Base-by-base conservation (phyloP, 2,113 vertebrate species). In the Dromiciops gliroides region DNA sequence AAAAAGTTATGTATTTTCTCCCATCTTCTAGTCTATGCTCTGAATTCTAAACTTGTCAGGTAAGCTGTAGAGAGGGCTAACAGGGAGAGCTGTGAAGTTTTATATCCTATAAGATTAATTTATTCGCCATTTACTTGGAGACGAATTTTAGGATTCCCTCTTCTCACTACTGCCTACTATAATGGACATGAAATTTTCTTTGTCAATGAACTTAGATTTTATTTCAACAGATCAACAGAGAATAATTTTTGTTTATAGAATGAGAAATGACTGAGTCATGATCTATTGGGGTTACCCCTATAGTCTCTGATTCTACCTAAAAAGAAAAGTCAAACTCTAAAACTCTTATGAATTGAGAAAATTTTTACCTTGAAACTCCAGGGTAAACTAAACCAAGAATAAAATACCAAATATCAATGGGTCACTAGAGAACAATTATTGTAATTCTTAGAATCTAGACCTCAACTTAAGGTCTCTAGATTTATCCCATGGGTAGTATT, bases 1-100 rank as follows among this genome's bases (percentile, higher is more conserved):
- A 97, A 0, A 53, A 51, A 95, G 96, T 96, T 95, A 94, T 50
- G 93, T 60, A 83, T 95, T 90, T 95, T 95, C 95, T 97, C 98
- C 93, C 97, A 97, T 96, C 50, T 93, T 97, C 91, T 48, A 4
- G 12, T 48, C 47, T 26, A 90, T 25, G 48, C 89, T 90, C 48
- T 50, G 26, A 50, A 90, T 48, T 90, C 89, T 90, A 90, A 26
- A 25, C 26, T 25, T 50, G 25, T 25, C 48, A 19, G 67, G 48
- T 37, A 8, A 14, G 24, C 31, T 23, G 22, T 60, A 11, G 89
- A 11, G 25, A 48, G 22, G 23, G 19, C n/a, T 83, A 83, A 83
- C 37, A 83, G 67, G n/a, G 19, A 83, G 67, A 44, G 37, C 19
- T 44, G 10, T 67, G 19, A 83, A 83, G n/a, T 83, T 44, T 83